Conservation (phyloP, 2,797 vertebrate genomes). For the Salarias fasciatus region DNA sequence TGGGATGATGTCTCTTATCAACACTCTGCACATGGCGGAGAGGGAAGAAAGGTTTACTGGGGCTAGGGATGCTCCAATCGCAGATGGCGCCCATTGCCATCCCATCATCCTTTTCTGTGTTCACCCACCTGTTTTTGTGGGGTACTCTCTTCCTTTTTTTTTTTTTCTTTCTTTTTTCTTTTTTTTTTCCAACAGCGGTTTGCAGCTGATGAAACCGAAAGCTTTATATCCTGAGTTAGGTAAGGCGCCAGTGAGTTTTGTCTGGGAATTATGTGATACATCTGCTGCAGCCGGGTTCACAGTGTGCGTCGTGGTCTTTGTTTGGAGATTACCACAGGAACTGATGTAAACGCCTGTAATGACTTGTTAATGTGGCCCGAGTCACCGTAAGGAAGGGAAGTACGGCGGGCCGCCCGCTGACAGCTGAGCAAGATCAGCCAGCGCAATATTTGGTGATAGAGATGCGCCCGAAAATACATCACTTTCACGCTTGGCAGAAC, state of each 20-base stretch:
- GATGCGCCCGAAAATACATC: conserved; percentile 54
- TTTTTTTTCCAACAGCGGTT: conserved; percentile 46
- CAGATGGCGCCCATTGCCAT: conserved; percentile 65
- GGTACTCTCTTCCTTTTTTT: too few species aligned
- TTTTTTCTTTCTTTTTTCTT: conserved; percentile 58
- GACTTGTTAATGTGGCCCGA: conserved; percentile 48
- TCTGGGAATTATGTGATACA: conserved; percentile 40
- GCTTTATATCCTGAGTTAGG: conserved; percentile 23
- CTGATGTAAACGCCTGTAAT: conserved; percentile 73
- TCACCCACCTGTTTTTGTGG: conserved; percentile 72
- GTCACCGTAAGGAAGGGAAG: conserved; percentile 34
- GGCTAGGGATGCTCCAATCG: conserved; percentile 75
- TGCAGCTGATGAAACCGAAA: conserved; percentile 57
- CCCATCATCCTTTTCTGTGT: conserved; percentile 75
- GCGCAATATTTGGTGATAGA: conserved; percentile 49
- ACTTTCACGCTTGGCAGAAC: conserved; percentile 50
- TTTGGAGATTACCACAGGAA: conserved; percentile 60
- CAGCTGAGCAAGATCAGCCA: conserved; percentile 22
- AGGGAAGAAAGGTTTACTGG: conserved; percentile 75
- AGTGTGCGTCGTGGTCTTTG: conserved; percentile 42
- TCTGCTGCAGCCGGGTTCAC: conserved; percentile 47
- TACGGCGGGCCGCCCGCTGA: conserved; percentile 23
- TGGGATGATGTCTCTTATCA: conserved; percentile 84
- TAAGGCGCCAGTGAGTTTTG: conserved; percentile 35
- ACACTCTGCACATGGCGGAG: conserved; percentile 77